Conservation (phyloP, 64 coral and sea anemone genomes). For the Porites lutea region DNA sequence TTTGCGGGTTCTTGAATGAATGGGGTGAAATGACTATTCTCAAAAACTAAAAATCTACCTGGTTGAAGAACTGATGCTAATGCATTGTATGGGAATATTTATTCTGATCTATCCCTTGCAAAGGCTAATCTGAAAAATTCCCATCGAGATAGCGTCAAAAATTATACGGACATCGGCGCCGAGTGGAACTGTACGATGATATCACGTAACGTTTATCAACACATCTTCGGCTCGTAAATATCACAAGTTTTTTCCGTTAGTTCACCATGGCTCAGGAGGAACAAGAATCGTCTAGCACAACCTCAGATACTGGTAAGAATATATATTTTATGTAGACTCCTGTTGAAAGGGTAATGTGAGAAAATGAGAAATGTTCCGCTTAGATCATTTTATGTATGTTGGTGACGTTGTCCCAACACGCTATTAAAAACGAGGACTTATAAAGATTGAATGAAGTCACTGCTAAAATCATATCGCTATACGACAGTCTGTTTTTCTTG, state of each 20-base stretch:
- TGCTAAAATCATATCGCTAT: neutral
- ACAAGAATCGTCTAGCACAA: neutral
- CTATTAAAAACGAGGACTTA: neutral
- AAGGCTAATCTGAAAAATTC: neutral
- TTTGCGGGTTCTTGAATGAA: conserved; percentile 13
- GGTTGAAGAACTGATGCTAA: neutral
- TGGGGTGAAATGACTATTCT: neutral
- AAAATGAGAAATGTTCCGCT: neutral
- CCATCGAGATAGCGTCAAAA: neutral
- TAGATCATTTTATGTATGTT: neutral
- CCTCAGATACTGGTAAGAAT: conserved; percentile 4
- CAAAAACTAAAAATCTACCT: neutral
- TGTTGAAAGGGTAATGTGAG: neutral
- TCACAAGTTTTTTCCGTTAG: neutral
- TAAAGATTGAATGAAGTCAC: neutral
- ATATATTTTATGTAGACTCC: neutral
- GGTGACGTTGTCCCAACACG: neutral
- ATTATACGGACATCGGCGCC: neutral
- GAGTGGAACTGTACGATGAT: neutral
- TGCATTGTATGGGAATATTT: neutral
- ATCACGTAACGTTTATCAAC: neutral
- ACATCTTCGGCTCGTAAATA: conserved; percentile 16
- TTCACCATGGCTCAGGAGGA: conserved; percentile 11
- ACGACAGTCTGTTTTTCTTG: neutral
- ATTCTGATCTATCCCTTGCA: neutral